phyloP scores from a whole-genome alignment of 2,113 vertebrate species.

The Stomatorhinus ivindoensis region DNA sequence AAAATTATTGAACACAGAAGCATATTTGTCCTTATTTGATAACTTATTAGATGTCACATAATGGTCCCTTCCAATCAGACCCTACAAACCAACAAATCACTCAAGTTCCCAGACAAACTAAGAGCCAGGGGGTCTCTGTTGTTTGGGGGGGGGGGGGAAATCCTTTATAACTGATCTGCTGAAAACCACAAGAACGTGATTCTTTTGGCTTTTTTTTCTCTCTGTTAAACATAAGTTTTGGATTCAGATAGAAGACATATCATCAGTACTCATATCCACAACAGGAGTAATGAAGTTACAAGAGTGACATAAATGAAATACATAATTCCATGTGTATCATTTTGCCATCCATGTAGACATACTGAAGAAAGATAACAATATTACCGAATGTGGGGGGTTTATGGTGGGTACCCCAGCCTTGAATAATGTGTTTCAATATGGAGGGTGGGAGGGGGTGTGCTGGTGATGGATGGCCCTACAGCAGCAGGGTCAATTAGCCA shows the following conservation, averaged over 20 bases:
- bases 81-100: neutral
- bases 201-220: neutral
- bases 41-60: neutral
- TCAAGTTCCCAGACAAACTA: neutral
- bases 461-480: conserved; percentile 67
- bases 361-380: conserved; percentile 43
- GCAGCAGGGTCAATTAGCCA: conserved; percentile 65
- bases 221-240: neutral
- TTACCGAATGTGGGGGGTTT: conserved; percentile 16
- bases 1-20: neutral
- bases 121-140: neutral
- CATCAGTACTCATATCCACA: neutral
- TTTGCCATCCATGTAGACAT: conserved; percentile 14
- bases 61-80: neutral
- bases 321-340: neutral
- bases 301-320: neutral
- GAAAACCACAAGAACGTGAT: neutral
- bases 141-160: neutral
- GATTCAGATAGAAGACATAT: neutral
- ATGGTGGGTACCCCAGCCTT: conserved; percentile 57
- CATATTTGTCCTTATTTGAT: neutral
- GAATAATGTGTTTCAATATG: conserved; percentile 57
- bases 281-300: neutral
- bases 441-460: conserved; percentile 28
- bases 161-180: neutral